Evolutionary conservation across 2,797 vertebrate genomes (phyloP).

Genomic region (Eutrigla gurnardus): DNA sequence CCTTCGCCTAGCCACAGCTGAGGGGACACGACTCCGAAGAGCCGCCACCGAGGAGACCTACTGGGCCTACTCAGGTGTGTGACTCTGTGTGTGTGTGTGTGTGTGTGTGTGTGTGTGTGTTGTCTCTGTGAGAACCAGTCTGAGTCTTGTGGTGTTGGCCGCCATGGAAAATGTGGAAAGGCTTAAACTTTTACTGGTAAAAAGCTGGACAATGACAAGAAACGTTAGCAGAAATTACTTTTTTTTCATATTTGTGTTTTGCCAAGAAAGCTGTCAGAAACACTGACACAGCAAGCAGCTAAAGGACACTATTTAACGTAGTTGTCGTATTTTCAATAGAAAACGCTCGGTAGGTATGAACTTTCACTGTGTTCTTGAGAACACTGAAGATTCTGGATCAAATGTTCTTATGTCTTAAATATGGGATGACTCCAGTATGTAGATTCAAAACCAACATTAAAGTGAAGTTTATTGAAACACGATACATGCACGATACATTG

Average conservation of each 20-base stretch:
- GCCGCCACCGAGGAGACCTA: slow-evolving; percentile 91
- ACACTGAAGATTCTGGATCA: neutral
- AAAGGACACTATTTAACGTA: neutral
- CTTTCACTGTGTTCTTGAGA: neutral
- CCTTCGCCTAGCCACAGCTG: slow-evolving; percentile 79
- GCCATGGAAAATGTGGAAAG: neutral
- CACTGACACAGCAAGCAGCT: slow-evolving; percentile 1
- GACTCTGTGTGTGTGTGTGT: slow-evolving; percentile 13
- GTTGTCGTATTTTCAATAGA: neutral
- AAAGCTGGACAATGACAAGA: neutral
- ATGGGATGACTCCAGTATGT: neutral
- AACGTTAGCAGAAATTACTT: neutral
- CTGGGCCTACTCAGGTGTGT: slow-evolving; percentile 94
- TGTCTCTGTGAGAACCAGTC: slow-evolving; percentile 1
- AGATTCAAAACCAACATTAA: neutral
- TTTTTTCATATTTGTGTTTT: slow-evolving; percentile 4
- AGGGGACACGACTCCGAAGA: slow-evolving; percentile 85
- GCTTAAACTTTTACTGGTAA: neutral
- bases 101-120: slow-evolving; percentile 4
- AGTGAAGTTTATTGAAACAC: neutral
- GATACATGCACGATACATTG: neutral
- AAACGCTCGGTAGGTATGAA: neutral
- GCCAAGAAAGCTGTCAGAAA: neutral
- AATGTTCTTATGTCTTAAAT: neutral
- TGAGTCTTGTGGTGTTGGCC: neutral